Percentiles rank a stretch among this genome's conserved stretches.
Evolutionary conservation across 1,140 invertebrate species (phyloP).

Genomic region (Drosophila biarmipes): DNA sequence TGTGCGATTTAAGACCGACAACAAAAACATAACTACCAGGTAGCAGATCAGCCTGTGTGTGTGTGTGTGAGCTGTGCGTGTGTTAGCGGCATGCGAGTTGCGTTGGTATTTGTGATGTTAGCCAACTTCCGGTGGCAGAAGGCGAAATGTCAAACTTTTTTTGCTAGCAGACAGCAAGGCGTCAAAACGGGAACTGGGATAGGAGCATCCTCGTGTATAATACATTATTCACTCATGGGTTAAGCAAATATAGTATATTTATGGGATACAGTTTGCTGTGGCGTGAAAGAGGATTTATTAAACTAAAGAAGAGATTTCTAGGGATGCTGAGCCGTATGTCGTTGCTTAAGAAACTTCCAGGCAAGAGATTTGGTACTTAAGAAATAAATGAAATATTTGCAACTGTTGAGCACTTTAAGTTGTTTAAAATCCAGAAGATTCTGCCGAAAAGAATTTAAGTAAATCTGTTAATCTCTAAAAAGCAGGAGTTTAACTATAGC

Average conservation of each 20-base stretch:
- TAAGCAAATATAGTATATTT: not conserved
- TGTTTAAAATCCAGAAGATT: not conserved
- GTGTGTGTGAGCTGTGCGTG: constrained; percentile 27
- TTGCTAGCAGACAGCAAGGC: constrained; percentile 71
- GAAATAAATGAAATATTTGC: not conserved
- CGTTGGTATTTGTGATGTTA: constrained; percentile 39
- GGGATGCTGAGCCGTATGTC: too few relatives aligned
- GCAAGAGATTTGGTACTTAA: not conserved
- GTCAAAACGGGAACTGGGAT: constrained; percentile 42
- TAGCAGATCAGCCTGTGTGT: constrained; percentile 16
- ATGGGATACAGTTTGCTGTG: too few relatives aligned
- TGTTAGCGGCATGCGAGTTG: constrained; percentile 9
- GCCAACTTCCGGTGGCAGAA: constrained; percentile 50
- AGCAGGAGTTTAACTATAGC: not conserved
- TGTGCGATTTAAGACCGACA: constrained; percentile 20
- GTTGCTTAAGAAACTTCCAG: too few relatives aligned
- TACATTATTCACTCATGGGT: not conserved
- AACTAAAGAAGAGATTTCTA: too few relatives aligned
- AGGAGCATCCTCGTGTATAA: not conserved
- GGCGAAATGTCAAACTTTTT: constrained; percentile 66
- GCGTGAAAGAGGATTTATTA: not conserved
- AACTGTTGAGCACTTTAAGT: not conserved
- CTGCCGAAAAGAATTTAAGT: too few relatives aligned
- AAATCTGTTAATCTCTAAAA: too few relatives aligned
- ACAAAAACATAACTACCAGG: constrained; percentile 19